Evolutionary conservation across 2,888 invertebrate species (phyloP).

Genomic region (Oligia latruncula): DNA sequence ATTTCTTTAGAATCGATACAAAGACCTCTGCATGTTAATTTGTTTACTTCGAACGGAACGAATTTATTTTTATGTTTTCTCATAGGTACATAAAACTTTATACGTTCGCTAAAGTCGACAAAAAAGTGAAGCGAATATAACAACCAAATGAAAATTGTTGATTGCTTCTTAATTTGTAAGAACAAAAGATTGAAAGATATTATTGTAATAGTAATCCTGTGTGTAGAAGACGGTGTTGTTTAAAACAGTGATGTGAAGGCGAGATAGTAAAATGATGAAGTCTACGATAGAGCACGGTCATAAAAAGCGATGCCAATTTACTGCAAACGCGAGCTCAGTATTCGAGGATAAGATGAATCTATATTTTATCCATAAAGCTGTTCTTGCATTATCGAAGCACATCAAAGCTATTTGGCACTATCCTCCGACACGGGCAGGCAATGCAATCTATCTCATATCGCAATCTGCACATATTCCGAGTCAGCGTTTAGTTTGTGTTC

Average conservation of each 20-base stretch:
- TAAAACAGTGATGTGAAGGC: conserved; percentile 43
- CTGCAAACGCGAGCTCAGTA: conserved; percentile 29
- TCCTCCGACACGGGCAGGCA: conserved; percentile 30
- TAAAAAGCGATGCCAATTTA: conserved; percentile 51
- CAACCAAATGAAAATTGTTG: conserved; percentile 37
- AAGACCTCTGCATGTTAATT: conserved; percentile 70
- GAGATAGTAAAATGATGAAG: conserved; percentile 31
- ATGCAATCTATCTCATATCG: conserved; percentile 42
- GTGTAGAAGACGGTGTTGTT: conserved; percentile 25
- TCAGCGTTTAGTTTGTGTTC: conserved; percentile 41
- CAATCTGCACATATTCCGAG: conserved; percentile 39
- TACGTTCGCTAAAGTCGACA: conserved; percentile 40
- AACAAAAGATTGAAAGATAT: conserved; percentile 34
- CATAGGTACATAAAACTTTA: conserved; percentile 49
- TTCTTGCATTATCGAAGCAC: conserved; percentile 32
- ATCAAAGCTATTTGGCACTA: conserved; percentile 57
- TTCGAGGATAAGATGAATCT: conserved; percentile 27
- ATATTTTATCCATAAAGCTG: conserved; percentile 39
- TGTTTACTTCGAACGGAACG: conserved; percentile 69
- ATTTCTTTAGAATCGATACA: conserved; percentile 71
- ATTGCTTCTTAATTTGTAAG: conserved; percentile 37
- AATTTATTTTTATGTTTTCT: conserved; percentile 68
- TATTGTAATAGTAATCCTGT: conserved; percentile 19
- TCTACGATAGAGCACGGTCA: conserved; percentile 33
- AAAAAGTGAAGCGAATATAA: conserved; percentile 56